Conservation (phyloP, 2,797 vertebrate genomes). For the Nasua narica region DNA sequence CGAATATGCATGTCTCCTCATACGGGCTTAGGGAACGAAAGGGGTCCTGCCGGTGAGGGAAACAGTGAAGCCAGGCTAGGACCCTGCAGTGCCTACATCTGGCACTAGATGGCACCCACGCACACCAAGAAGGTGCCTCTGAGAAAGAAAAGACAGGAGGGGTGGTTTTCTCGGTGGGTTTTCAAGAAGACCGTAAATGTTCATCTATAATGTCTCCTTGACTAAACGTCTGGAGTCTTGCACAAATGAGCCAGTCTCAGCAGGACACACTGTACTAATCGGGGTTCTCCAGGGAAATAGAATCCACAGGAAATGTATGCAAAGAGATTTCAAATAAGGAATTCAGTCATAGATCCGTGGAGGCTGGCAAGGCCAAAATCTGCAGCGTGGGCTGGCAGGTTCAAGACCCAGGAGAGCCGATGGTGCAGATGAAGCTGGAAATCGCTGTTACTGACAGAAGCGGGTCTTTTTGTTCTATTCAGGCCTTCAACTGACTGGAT, state of each 20-base stretch:
- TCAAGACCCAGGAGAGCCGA: no score
- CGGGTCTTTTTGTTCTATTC: not conserved
- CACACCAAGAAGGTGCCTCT: not conserved
- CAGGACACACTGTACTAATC: not conserved
- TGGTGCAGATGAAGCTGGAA: not conserved
- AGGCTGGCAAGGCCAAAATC: not conserved
- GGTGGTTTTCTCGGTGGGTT: rapidly evolving
- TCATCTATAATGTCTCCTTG: not conserved
- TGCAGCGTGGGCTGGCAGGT: not conserved
- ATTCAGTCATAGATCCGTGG: rapidly evolving
- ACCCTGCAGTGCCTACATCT: rapidly evolving
- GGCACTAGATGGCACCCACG: slow-evolving; percentile 40
- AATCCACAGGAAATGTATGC: not conserved
- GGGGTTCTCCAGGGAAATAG: not conserved
- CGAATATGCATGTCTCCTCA: not conserved
- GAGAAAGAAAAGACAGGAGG: rapidly evolving
- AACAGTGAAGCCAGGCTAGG: rapidly evolving
- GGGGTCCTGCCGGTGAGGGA: rapidly evolving
- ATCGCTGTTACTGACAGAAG: not conserved
- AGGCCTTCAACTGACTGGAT: not conserved
- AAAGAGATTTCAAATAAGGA: not conserved
- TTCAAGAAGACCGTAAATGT: rapidly evolving
- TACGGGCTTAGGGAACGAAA: rapidly evolving
- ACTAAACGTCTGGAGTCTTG: not conserved
- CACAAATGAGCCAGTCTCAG: not conserved